phyloP scores from a whole-genome alignment of 2,113 vertebrate genomes.

The Ginglymostoma cirratum region DNA sequence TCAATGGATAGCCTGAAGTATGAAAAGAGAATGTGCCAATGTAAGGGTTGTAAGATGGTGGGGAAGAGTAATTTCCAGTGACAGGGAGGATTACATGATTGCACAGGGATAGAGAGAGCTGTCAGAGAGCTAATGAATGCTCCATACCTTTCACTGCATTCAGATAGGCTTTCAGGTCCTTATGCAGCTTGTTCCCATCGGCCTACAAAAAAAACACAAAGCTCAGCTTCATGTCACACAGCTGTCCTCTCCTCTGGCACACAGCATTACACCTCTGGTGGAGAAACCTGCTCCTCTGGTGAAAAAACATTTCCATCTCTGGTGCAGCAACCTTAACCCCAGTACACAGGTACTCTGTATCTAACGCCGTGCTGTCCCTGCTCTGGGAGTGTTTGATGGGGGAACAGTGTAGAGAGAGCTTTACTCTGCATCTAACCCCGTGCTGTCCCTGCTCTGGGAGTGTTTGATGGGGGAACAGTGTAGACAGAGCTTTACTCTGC shows the following conservation, averaged over 20 bases:
- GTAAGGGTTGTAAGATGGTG: neutral
- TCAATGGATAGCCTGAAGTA: neutral
- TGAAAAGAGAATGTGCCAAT: neutral
- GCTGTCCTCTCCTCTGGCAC: neutral
- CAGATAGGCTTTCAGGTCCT: constrained; percentile 78
- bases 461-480: too few relatives aligned
- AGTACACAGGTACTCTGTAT: neutral
- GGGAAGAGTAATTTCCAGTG: neutral
- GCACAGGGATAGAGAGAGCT: neutral
- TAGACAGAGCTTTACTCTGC: too few relatives aligned
- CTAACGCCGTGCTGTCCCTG: neutral
- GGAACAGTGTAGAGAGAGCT: neutral
- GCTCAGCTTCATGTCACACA: neutral
- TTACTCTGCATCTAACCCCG: neutral
- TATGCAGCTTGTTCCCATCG: constrained; percentile 77
- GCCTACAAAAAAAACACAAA: constrained; percentile 50
- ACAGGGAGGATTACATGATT: neutral
- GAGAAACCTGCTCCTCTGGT: neutral
- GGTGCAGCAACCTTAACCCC: neutral
- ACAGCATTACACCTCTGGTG: neutral
- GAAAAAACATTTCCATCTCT: neutral
- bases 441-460: neutral
- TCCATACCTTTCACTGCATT: constrained; percentile 73
- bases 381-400: neutral
- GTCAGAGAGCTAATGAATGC: too few relatives aligned